These are phyloP conservation scores for Trachops cirrhosus DNA, from an alignment of 2,797 vertebrate species.

Conservation along the genomic window DNA sequence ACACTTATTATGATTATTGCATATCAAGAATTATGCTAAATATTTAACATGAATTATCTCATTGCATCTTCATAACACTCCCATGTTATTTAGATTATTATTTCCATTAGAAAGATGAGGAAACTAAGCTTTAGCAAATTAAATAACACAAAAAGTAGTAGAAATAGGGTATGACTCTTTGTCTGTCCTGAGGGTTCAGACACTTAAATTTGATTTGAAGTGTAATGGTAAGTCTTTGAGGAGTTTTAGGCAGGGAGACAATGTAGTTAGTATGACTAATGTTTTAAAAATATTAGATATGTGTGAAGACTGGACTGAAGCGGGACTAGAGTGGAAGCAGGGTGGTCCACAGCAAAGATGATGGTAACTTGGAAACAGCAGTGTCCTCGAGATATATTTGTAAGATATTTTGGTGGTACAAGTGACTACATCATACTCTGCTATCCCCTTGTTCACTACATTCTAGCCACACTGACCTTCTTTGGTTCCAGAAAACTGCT, in stretches of 20 bases:
- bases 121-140: neutral
- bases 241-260: neutral
- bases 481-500: neutral
- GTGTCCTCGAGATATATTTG: neutral
- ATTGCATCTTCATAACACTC: slow-evolving; percentile 8
- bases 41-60: slow-evolving; percentile 35
- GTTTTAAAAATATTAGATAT: neutral
- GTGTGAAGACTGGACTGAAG: neutral
- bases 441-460: neutral
- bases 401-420: neutral
- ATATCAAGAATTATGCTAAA: slow-evolving; percentile 16
- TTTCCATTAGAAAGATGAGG: slow-evolving; percentile 21
- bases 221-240: neutral
- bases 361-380: neutral
- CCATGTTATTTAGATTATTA: neutral
- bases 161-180: neutral
- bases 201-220: neutral
- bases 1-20: neutral
- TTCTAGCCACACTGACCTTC: neutral
- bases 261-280: neutral
- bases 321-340: neutral
- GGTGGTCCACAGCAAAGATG: neutral
- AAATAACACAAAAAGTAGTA: neutral
- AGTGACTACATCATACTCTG: neutral
- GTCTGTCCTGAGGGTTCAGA: neutral